These are phyloP conservation scores for Mionectes olivaceus DNA, from an alignment of 2,797 vertebrate species.

Conservation along the genomic window DNA sequence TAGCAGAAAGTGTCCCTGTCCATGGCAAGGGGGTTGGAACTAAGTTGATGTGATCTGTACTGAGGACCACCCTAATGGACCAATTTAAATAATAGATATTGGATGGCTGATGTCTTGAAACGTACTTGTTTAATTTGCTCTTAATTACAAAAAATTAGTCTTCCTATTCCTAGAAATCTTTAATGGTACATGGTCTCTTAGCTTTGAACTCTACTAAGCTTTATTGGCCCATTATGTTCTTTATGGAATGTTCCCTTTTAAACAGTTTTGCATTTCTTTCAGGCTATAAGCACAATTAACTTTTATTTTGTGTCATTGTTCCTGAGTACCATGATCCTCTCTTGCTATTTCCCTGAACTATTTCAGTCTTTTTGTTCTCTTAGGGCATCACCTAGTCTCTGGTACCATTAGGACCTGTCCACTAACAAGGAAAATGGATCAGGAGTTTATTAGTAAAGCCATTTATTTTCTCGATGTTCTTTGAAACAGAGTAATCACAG, in stretches of 20 bases:
- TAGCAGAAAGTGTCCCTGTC: not conserved
- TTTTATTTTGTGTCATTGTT: not conserved
- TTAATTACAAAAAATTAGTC: not conserved
- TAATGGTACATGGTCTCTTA: not conserved
- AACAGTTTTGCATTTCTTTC: not conserved
- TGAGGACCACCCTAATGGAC: not conserved
- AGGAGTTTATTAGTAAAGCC: not conserved
- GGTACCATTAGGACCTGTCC: not conserved
- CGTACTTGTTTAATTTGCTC: not conserved
- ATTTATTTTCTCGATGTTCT: not conserved
- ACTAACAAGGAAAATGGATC: not conserved
- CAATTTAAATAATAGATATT: not conserved
- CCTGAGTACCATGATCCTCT: not conserved
- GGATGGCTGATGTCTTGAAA: not conserved
- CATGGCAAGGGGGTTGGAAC: not conserved
- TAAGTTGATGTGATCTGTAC: not conserved
- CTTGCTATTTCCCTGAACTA: not conserved
- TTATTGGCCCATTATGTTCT: not conserved
- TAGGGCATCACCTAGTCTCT: not conserved
- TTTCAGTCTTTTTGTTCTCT: not conserved
- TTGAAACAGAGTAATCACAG: not conserved
- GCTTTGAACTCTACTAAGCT: not conserved
- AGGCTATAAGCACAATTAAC: not conserved
- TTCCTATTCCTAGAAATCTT: not conserved
- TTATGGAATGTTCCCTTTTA: not conserved